phyloP scores from a whole-genome alignment of 2,797 vertebrate species.

The Stomatorhinus walkeri region DNA sequence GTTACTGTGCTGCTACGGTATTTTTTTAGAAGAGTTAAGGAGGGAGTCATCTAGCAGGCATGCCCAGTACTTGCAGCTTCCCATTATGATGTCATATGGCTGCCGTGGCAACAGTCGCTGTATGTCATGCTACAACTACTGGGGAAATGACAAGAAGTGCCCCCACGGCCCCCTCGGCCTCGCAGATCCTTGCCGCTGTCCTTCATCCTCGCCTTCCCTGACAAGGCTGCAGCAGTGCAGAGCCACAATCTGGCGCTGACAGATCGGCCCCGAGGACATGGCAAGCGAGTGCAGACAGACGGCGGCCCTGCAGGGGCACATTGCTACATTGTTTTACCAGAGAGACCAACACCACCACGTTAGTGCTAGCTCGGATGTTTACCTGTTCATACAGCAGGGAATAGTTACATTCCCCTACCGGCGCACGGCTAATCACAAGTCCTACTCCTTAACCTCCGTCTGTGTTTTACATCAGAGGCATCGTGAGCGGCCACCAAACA shows the following conservation, averaged over 20 bases:
- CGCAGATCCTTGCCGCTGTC: not conserved
- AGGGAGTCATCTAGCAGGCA: not conserved
- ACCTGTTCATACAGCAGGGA: not conserved
- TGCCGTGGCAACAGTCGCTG: slow-evolving; percentile 25
- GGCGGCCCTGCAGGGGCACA: not conserved
- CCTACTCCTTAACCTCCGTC: not conserved
- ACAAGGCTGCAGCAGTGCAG: not conserved
- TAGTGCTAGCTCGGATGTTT: not conserved
- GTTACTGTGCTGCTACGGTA: not conserved
- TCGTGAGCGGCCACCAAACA: not conserved
- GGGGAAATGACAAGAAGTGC: not conserved
- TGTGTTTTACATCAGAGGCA: not conserved
- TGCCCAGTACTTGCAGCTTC: not conserved
- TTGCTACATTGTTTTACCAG: not conserved
- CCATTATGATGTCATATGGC: not conserved
- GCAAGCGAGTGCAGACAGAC: not conserved
- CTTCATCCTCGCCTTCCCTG: not conserved
- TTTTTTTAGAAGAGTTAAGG: not conserved
- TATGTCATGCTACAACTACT: slow-evolving; percentile 30
- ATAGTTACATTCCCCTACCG: not conserved
- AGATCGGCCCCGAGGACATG: not conserved
- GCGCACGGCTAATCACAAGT: not conserved
- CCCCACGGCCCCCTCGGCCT: not conserved
- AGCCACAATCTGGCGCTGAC: not conserved
- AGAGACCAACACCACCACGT: not conserved